Evolutionary conservation across 1,140 invertebrate genomes (phyloP).

Genomic region (Hestina assimilis): DNA sequence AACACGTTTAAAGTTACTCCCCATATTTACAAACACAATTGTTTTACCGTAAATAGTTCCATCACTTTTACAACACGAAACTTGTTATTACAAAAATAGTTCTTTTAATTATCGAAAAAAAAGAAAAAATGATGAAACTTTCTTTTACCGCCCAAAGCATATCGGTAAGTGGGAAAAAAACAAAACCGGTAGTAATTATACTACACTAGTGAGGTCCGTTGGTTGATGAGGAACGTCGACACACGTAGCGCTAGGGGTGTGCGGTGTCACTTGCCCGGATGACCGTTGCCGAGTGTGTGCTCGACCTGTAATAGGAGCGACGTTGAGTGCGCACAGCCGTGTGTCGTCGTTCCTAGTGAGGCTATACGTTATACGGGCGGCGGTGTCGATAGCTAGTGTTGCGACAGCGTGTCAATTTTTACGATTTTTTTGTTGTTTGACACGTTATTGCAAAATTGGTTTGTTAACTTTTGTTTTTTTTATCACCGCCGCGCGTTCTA

Average conservation of each 20-base stretch:
- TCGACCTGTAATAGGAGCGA: conserved; percentile 69
- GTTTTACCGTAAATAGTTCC: neutral
- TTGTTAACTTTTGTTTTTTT: conserved; percentile 15
- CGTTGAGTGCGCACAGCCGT: conserved; percentile 64
- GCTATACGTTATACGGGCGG: conserved; percentile 52
- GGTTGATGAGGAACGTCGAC: conserved; percentile 71
- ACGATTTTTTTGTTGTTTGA: conserved; percentile 4
- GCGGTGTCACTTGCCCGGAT: conserved; percentile 58
- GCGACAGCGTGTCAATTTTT: neutral
- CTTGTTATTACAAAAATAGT: neutral
- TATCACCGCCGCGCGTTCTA: conserved; percentile 31
- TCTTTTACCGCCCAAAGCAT: conserved; percentile 4
- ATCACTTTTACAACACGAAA: neutral
- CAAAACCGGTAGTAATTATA: conserved; percentile 48
- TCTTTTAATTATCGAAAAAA: neutral
- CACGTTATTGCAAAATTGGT: conserved; percentile 25
- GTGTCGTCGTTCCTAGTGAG: conserved; percentile 74
- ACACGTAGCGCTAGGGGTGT: conserved; percentile 58
- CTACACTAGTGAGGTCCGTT: conserved; percentile 74
- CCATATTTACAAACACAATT: conserved; percentile 27
- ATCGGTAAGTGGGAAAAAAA: conserved; percentile 35
- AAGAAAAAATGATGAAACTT: conserved; percentile 8
- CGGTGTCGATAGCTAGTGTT: conserved; percentile 29
- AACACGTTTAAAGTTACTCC: conserved; percentile 1
- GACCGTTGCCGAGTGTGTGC: conserved; percentile 57